Conservation (phyloP, 92 coral and sea anemone species). For the Parazoanthus atlanticus region DNA sequence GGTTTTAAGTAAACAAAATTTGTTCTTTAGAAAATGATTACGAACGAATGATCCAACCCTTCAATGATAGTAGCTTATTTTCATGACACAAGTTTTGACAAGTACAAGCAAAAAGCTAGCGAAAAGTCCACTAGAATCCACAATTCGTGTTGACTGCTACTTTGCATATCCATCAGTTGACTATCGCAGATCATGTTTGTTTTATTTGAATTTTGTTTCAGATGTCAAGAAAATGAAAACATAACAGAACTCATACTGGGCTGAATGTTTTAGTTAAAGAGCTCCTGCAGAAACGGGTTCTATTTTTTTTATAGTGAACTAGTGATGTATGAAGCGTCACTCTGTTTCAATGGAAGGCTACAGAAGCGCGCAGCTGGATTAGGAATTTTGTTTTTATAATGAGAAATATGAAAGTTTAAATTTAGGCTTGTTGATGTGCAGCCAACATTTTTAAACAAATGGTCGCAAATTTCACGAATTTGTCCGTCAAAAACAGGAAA, state of each 20-base stretch:
- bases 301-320: background rate
- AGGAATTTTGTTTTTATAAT: no score
- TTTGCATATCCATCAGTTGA: background rate
- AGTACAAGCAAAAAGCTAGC: background rate
- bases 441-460: background rate
- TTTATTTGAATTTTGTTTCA: background rate
- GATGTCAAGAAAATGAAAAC: slow-evolving; percentile 7
- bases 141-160: slow-evolving; percentile 1
- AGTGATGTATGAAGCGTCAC: background rate
- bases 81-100: background rate
- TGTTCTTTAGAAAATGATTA: background rate
- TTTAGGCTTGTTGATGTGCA: background rate
- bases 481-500: background rate
- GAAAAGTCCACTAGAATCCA: background rate
- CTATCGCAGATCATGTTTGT: background rate
- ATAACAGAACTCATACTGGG: slow-evolving; percentile 6
- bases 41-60: background rate
- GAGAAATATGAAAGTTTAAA: no score
- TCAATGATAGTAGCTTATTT: background rate
- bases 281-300: background rate
- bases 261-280: background rate
- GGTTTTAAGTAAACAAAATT: background rate
- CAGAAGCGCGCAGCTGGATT: background rate
- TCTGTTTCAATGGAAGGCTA: no score
- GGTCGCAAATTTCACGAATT: background rate